Evolutionary conservation across 35 echinoderm and acorn worm species (phyloP).

Genomic region (Acanthaster planci): DNA sequence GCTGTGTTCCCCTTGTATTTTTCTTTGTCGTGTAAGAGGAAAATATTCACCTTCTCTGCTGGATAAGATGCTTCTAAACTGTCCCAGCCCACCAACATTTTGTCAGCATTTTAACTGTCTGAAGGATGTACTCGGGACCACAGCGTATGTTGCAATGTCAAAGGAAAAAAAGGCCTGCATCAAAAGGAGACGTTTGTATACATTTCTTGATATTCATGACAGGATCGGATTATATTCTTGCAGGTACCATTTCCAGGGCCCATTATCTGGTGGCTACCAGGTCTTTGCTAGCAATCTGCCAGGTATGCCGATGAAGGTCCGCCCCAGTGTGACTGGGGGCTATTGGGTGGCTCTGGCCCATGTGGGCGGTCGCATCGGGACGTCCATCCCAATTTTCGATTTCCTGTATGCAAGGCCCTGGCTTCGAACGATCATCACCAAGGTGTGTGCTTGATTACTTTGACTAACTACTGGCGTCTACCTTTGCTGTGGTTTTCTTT

Average conservation of each 20-base stretch:
- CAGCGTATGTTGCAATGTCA: not conserved
- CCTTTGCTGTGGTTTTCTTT: too few relatives aligned
- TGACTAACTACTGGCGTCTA: too few relatives aligned
- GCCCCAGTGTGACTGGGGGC: conserved; percentile 72
- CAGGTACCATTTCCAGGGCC: conserved; percentile 84
- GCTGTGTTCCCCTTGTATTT: too few relatives aligned
- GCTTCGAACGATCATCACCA: conserved; percentile 61
- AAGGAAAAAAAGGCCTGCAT: not conserved
- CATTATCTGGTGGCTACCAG: conserved; percentile 51
- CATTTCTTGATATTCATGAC: not conserved
- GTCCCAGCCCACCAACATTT: too few relatives aligned
- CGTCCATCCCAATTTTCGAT: conserved; percentile 40
- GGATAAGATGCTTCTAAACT: too few relatives aligned
- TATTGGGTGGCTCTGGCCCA: conserved; percentile 83
- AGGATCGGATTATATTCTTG: not conserved
- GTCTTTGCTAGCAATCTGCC: conserved; percentile 78
- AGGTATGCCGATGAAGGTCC: conserved; percentile 76
- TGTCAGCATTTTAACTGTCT: too few relatives aligned
- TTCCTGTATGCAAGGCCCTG: conserved; percentile 60
- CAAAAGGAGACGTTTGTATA: not conserved
- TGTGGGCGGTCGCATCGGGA: not conserved
- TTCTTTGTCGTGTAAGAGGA: too few relatives aligned
- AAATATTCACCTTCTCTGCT: too few relatives aligned
- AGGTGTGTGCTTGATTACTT: conserved; percentile 44
- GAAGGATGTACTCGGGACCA: too few relatives aligned